Conservation (phyloP, 2,113 vertebrate genomes). For the Bubo scandiacus region DNA sequence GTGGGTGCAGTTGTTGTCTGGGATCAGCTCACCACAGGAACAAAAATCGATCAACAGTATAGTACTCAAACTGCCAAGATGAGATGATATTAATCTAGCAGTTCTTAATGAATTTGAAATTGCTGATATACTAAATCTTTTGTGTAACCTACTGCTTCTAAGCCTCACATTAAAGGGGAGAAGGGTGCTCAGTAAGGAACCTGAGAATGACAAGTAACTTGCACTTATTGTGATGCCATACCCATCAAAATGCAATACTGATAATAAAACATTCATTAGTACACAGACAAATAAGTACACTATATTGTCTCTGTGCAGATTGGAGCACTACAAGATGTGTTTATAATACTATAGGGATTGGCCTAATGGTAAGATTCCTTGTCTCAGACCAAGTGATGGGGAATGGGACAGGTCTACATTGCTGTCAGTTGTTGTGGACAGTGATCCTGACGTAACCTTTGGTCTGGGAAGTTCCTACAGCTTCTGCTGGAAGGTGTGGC, state of each 20-base stretch:
- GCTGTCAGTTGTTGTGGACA: not conserved
- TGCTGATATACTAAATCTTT: not conserved
- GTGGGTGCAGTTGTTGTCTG: not conserved
- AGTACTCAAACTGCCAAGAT: not conserved
- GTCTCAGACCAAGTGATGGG: not conserved
- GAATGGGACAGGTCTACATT: not conserved
- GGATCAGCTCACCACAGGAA: not conserved
- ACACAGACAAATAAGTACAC: not conserved
- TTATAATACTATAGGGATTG: not conserved
- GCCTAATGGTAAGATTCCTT: not conserved
- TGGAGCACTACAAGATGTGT: not conserved
- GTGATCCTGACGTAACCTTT: not conserved
- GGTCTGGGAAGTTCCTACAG: not conserved
- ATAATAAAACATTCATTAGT: not conserved
- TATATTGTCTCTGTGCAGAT: not conserved
- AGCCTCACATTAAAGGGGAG: not conserved
- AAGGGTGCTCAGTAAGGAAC: not conserved
- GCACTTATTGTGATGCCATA: not conserved
- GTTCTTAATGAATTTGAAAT: not conserved
- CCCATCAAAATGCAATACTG: not conserved
- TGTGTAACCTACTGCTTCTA: not conserved
- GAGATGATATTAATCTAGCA: not conserved
- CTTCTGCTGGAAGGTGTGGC: not conserved
- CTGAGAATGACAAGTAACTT: not conserved
- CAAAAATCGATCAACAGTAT: not conserved